A percentile compares a stretch with the other conserved stretches of the same genome.
These are phyloP conservation scores for Desmophyllum pertusum DNA, from an alignment of 92 coral and sea anemone genomes.

Conservation along the genomic window DNA sequence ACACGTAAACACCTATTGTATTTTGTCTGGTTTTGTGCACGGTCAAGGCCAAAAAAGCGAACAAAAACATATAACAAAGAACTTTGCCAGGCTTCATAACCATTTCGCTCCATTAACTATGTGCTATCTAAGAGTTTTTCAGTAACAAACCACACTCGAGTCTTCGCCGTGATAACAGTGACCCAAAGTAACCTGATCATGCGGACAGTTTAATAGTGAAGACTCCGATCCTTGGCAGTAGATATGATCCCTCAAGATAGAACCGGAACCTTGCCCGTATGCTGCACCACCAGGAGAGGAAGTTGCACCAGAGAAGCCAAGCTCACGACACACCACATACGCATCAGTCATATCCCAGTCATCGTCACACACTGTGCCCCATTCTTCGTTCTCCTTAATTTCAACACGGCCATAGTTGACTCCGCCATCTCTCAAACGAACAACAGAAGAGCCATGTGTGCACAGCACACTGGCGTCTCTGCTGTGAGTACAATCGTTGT, in stretches of 20 bases:
- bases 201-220: not conserved
- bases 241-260: not conserved
- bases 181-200: not conserved
- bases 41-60: too few species aligned
- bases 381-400: constrained; percentile 18
- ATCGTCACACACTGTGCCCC: constrained; percentile 36
- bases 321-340: constrained; percentile 11
- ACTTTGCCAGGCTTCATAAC: too few species aligned
- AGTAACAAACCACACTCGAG: constrained; percentile 15
- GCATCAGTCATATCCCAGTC: constrained; percentile 10
- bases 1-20: too few species aligned
- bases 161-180: constrained; percentile 1
- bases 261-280: constrained; percentile 8
- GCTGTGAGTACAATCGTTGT: constrained; percentile 35
- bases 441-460: not conserved
- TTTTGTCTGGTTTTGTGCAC: too few species aligned
- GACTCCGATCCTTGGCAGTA: not conserved
- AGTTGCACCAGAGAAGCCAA: not conserved
- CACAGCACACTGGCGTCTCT: constrained; percentile 47
- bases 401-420: constrained; percentile 56
- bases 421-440: constrained; percentile 53
- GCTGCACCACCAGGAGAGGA: not conserved
- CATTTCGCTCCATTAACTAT: too few species aligned
- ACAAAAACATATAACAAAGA: too few species aligned
- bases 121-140: too few species aligned